phyloP scores from a whole-genome alignment of 2,888 invertebrate genomes.

The Noctua janthina region DNA sequence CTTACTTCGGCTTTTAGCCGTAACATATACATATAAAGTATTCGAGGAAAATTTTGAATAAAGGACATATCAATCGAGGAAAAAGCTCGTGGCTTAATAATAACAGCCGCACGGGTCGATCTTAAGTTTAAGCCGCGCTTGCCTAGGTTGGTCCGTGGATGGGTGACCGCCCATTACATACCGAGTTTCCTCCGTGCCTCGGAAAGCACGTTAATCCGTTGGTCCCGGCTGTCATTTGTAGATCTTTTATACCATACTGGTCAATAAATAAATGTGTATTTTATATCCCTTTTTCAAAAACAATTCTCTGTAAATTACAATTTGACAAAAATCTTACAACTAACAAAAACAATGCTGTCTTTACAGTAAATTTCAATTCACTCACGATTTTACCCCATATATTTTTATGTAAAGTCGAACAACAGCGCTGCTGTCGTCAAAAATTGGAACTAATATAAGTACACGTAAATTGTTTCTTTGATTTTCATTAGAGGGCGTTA shows the following conservation, averaged over 20 bases:
- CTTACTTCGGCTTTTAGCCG: too few species aligned
- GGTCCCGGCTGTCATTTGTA: too few species aligned
- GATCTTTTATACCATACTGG: not conserved
- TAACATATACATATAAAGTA: not conserved
- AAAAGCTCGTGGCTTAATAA: too few species aligned
- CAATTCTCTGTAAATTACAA: not conserved
- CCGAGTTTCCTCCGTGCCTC: too few species aligned
- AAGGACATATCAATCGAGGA: not conserved
- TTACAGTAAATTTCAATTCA: slow-evolving; percentile 14
- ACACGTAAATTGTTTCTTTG: not conserved
- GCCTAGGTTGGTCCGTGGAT: too few species aligned
- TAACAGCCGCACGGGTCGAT: too few species aligned
- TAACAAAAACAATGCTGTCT: not conserved
- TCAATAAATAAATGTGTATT: not conserved
- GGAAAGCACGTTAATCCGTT: too few species aligned
- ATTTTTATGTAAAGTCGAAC: not conserved
- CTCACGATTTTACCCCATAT: slow-evolving; percentile 29
- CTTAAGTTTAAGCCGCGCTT: too few species aligned
- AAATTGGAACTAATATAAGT: slow-evolving; percentile 7
- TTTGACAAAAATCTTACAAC: slow-evolving; percentile 3
- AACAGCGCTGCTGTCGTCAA: not conserved
- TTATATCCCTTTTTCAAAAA: slow-evolving; percentile 7
- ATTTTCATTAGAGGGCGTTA: slow-evolving; percentile 1
- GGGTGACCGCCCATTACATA: too few species aligned
- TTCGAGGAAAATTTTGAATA: slow-evolving; percentile 9